Base-by-base conservation (phyloP, 1,140 invertebrate genomes). In the Pseudachorutes palmiensis region DNA sequence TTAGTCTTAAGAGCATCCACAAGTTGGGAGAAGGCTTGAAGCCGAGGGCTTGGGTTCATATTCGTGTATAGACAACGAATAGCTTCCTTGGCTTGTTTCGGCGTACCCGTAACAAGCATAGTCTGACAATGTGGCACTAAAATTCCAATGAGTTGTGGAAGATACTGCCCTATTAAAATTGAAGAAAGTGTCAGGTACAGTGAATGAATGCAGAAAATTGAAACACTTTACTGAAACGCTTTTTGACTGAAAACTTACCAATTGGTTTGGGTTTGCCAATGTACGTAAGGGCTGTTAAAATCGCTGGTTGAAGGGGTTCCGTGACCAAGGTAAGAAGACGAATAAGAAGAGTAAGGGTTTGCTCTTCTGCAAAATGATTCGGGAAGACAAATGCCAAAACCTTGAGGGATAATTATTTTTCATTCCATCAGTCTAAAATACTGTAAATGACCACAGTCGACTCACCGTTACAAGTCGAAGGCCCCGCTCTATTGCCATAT, bases 71-170 rank as follows among this genome's bases (percentile, higher is more conserved):
- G 85, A 80, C 94, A 97, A 68, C 91, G 84, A 32, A 98, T 88
- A 2, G 94, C 92, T 76, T 97, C 92, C 79, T 98, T 98, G 0
- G 94, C 92, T 80, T 98, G 94, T 79, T 96, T 96, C 0, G 91
- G 87, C 1, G 91, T 92, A 2, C 94, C 94, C 29, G 86, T 85
- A 74, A 90, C 86, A 0, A 90, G 88, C 76, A 94, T 89, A 30
- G 87, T 86, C 75, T 91, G 90, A 76, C 94, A 92, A 45, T 93
- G 84, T 1, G 90, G 89, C 28, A 90, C 86, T 75, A 98, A 78
- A 65, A 81, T 81, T 29, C 87, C 83, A 78, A 88, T 86, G 48
- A 89, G 79, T 41, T 85, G 79, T 1, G 84, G 86, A 58, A 87
- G 88, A 24, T 85, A 82, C 72, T 92, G 88, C 77, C 83, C 87